Evolutionary conservation across 1,140 invertebrate species (phyloP).

Genomic region (Platyscapa corneri): DNA sequence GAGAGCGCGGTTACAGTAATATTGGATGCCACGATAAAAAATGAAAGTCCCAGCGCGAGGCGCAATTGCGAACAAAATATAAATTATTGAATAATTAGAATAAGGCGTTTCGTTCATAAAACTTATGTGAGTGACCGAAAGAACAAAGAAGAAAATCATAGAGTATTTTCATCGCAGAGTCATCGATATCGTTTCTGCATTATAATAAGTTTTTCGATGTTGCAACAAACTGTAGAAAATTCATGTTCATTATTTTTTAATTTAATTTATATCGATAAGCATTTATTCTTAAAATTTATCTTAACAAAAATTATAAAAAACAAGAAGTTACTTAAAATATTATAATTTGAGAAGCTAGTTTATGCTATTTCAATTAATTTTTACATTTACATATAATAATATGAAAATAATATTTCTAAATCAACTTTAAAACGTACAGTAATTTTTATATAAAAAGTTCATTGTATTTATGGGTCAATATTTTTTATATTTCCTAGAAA

Average conservation of each 20-base stretch:
- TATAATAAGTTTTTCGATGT: background rate
- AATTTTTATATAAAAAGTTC: no score
- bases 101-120: conserved; percentile 27
- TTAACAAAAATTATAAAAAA: background rate
- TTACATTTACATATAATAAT: no score
- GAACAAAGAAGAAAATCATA: conserved; percentile 38
- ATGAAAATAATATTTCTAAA: no score
- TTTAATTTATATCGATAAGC: background rate
- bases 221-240: background rate
- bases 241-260: conserved; percentile 4
- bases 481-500: no score
- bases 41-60: conserved; percentile 60
- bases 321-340: background rate
- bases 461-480: no score
- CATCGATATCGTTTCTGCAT: background rate
- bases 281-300: background rate
- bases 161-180: no score
- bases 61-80: conserved; percentile 59
- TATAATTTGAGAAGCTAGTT: background rate
- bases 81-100: conserved; percentile 68
- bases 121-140: background rate
- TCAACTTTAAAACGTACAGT: no score
- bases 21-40: conserved; percentile 60
- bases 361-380: background rate
- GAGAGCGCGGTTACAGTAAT: conserved; percentile 51